Evolutionary conservation across 1,140 invertebrate species (phyloP), one percentile per base, ranked within the genome.

Genomic region (Ectropis grisescens): DNA sequence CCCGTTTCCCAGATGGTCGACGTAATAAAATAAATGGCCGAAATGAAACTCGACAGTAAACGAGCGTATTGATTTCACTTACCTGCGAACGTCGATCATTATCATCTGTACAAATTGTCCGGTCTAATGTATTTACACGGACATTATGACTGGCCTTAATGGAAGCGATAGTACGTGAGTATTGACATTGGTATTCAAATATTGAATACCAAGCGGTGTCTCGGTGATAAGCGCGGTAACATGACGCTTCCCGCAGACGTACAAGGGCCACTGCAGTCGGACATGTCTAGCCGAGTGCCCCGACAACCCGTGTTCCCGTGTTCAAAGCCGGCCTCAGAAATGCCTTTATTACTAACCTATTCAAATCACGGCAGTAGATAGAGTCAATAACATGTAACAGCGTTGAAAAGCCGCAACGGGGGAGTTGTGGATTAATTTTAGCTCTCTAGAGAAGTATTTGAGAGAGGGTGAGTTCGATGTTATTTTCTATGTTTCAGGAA

Each of bases 151-250:
- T 37, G 19, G 33, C 32, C 11, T 26, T 44, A 44, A 47, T 41
- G 34, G 36, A 39, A 44, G 28, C 45, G 26, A 46, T 30, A 39
- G 29, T 27, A 41, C 27, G 19, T 33, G 31, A 41, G 29, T 52
- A 51, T 64, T 58, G 59, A 59, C 41, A 52, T 29, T 50, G 27
- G 50, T 53, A 58, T 66, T 59, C 46, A 51, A 66, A 64, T 57
- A 61, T 49, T 51, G 58, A 37, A 44, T 37, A 26, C n/a, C n/a
- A n/a, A n/a, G n/a, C 37, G 42, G 32, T 51, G 55, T 61, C 49
- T 40, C 29, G 29, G 43, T 39, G 60, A 65, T 70, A 67, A 59
- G 62, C 41, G 32, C 24, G 14, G 49, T 43, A 54, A 62, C 57
- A 60, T 56, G 62, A 59, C 54, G 57, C 53, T 48, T 42, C 40